Evolutionary conservation across 1,140 invertebrate genomes (phyloP).

Genomic region (Procambarus virginalis): DNA sequence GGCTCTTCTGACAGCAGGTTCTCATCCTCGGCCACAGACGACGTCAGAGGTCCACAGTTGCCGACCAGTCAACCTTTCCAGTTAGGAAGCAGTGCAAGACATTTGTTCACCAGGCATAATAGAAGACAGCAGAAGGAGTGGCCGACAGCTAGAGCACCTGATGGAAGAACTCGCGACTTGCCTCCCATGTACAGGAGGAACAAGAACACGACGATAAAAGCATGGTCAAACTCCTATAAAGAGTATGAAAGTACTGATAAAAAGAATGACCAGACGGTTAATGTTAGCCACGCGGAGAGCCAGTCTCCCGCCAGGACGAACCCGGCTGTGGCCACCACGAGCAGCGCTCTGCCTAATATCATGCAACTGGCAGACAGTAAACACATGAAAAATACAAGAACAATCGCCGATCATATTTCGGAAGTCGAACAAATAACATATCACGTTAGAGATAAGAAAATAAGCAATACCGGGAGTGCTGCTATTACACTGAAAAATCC

Average conservation of each 20-base stretch:
- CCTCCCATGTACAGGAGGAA: background rate
- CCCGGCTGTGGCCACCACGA: background rate
- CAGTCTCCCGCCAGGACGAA: background rate
- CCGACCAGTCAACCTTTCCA: background rate
- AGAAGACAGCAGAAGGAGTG: background rate
- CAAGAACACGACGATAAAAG: background rate
- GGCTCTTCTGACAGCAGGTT: background rate
- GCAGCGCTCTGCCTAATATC: background rate
- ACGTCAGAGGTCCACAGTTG: background rate
- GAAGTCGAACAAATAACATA: background rate
- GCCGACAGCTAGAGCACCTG: background rate
- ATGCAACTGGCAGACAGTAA: background rate
- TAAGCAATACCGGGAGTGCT: too few species aligned
- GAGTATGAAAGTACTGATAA: background rate
- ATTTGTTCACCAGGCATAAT: background rate
- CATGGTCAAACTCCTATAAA: background rate
- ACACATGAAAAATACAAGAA: background rate
- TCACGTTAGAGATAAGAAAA: too few species aligned
- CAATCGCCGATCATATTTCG: background rate
- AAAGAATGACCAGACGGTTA: background rate
- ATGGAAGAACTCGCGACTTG: background rate
- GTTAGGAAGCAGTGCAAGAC: background rate
- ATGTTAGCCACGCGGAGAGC: too few species aligned
- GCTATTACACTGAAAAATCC: too few species aligned
- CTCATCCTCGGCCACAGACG: background rate